Evolutionary conservation across 2,113 vertebrate genomes (phyloP).

Genomic region (Galeopterus variegatus): DNA sequence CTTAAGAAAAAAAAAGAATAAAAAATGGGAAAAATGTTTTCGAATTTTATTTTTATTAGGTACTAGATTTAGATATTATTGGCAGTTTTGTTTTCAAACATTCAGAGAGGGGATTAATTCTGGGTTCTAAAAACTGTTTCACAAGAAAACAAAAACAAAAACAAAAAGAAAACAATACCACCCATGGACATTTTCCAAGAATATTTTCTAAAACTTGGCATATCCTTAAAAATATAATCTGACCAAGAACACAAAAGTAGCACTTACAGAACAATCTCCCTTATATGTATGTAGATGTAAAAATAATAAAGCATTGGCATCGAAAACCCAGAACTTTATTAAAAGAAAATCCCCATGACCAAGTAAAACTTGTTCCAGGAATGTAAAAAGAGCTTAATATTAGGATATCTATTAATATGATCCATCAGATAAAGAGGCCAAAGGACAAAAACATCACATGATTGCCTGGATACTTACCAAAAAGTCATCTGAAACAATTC

Average conservation of each 20-base stretch:
- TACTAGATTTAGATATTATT: constrained; percentile 14
- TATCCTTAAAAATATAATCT: constrained; percentile 64
- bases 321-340: constrained; percentile 70
- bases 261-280: constrained; percentile 37
- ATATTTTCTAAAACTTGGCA: constrained; percentile 35
- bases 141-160: background rate
- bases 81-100: background rate
- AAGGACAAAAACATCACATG: constrained; percentile 62
- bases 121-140: background rate
- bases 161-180: background rate
- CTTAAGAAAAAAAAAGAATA: background rate
- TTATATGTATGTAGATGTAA: constrained; percentile 66
- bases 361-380: constrained; percentile 77
- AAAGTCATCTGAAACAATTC: constrained; percentile 36
- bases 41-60: constrained; percentile 19
- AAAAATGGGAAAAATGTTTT: background rate
- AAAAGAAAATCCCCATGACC: constrained; percentile 78
- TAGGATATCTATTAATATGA: constrained; percentile 82
- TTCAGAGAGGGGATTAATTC: constrained; percentile 7
- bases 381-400: constrained; percentile 72
- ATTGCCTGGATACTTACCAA: constrained; percentile 59
- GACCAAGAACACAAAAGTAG: constrained; percentile 57
- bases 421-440: constrained; percentile 67
- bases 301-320: constrained; percentile 76
- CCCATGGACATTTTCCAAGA: background rate